Base-by-base conservation (phyloP, 1,140 invertebrate species). In the Bactericera cockerelli region DNA sequence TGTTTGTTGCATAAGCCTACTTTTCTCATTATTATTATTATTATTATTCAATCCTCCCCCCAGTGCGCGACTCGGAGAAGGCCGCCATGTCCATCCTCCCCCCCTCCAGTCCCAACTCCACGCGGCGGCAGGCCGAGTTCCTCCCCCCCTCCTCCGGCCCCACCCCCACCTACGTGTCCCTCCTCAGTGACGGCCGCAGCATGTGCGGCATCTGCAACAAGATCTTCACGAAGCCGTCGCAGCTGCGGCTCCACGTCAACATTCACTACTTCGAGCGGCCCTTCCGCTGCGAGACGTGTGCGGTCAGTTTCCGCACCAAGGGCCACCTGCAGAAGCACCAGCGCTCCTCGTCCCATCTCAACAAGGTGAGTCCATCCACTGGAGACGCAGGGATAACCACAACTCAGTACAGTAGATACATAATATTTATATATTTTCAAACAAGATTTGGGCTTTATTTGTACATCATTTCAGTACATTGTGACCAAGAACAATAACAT, bases 231-330 rank as follows among this genome's bases (percentile, higher is more conserved):
- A 90, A 92, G 73, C 84, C 87, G 54, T 87, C 87, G 66, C 92
- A 96, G 70, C 73, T 97, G 62, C 79, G 83, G 58, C 75, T 96
- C 55, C 93, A 98, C 73, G 86, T 93, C 69, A 96, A 96, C 71
- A 94, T 94, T 66, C 93, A 98, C 72, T 94, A 93, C 67, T 86
- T 97, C 73, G 93, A 96, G 69, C 78, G 90, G 54, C 89, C 89
- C 57, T 95, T 87, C 67, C 79, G 87, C 60, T 96, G 92, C 70
- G 89, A 93, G 64, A 81, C 87, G 6, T 96, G 93, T 71, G 87
- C 84, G 24, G 86, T 93, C 25, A 90, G 87, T 61, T 94, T 95
- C 69, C 76, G 90, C 60, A 93, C 89, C 1, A 89, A 90, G 72
- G 89, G 89, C 3, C 90, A 94, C 70, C 76, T 95, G 54, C 88